Conservation (phyloP, 1,140 invertebrate species). For the Trachelipus rathkii region DNA sequence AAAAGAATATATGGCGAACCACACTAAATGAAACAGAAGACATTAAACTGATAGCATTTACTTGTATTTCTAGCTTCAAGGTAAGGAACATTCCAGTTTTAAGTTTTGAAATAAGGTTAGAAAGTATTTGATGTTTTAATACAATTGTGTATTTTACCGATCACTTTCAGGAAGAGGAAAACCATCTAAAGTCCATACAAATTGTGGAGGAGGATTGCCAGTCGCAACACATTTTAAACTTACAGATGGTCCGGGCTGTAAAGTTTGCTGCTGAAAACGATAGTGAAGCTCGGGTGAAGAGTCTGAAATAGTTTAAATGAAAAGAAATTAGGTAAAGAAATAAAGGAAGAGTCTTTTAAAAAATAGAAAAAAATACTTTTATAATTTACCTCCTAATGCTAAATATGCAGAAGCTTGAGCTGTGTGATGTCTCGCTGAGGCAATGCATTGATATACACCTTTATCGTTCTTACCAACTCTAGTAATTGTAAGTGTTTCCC, state of each 20-base stretch:
- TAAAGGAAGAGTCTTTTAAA: background rate
- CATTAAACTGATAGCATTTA: too few relatives aligned
- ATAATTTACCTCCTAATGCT: constrained; percentile 50
- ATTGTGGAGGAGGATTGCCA: constrained; percentile 69
- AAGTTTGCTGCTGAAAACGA: constrained; percentile 75
- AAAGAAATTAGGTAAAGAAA: too few relatives aligned
- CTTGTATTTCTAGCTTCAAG: too few relatives aligned
- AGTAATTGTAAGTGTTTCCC: constrained; percentile 59
- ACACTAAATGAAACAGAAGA: too few relatives aligned
- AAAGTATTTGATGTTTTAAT: background rate
- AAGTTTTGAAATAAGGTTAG: too few relatives aligned
- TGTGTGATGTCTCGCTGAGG: constrained; percentile 43
- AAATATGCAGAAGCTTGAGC: constrained; percentile 51
- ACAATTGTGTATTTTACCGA: constrained; percentile 24
- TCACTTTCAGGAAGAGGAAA: constrained; percentile 49
- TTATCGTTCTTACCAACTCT: constrained; percentile 66
- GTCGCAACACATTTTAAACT: constrained; percentile 79
- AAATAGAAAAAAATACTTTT: background rate
- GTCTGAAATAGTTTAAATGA: constrained; percentile 21
- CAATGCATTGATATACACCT: constrained; percentile 74
- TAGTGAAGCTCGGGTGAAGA: constrained; percentile 67
- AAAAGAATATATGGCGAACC: too few relatives aligned
- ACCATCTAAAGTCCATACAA: constrained; percentile 54
- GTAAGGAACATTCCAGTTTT: too few relatives aligned
- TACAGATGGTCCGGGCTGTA: constrained; percentile 75